Percentiles rank a stretch among this genome's conserved stretches.
Conservation (phyloP, 2,888 invertebrate genomes). For the Amiota mariae region DNA sequence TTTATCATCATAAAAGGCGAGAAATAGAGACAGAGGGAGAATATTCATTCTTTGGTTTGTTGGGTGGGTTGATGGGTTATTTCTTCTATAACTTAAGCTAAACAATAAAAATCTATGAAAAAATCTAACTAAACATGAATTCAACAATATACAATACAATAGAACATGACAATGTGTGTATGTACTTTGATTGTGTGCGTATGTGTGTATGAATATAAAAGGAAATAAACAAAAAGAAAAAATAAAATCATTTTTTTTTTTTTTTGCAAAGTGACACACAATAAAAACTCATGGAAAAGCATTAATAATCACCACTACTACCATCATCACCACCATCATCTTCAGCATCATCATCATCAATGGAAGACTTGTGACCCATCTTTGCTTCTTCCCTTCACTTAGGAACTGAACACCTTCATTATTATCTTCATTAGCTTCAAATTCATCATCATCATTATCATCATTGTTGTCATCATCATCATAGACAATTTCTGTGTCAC, state of each 20-base stretch:
- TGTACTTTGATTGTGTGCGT: not conserved
- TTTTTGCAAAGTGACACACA: not conserved
- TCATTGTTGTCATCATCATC: not conserved
- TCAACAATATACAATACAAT: no score
- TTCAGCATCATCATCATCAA: not conserved
- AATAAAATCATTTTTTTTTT: not conserved
- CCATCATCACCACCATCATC: not conserved
- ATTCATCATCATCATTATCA: not conserved
- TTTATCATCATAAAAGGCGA: no score
- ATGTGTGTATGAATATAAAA: not conserved
- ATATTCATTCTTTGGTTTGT: no score
- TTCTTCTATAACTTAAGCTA: no score
- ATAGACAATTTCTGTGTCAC: conserved; percentile 61
- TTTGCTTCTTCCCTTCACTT: no score
- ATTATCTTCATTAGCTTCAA: no score
- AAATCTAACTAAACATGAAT: no score
- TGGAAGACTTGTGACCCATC: no score
- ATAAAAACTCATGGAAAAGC: not conserved
- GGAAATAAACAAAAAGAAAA: not conserved
- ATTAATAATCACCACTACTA: not conserved
- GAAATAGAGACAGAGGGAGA: no score
- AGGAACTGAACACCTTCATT: no score
- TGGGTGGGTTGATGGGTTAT: no score
- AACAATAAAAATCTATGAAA: no score
- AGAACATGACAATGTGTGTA: conserved; percentile 2